A percentile compares a stretch with the other conserved stretches of the same genome.
These are phyloP conservation scores for Pseudomyrmex flavicornis DNA, from an alignment of 1,140 invertebrate species.

Conservation along the genomic window DNA sequence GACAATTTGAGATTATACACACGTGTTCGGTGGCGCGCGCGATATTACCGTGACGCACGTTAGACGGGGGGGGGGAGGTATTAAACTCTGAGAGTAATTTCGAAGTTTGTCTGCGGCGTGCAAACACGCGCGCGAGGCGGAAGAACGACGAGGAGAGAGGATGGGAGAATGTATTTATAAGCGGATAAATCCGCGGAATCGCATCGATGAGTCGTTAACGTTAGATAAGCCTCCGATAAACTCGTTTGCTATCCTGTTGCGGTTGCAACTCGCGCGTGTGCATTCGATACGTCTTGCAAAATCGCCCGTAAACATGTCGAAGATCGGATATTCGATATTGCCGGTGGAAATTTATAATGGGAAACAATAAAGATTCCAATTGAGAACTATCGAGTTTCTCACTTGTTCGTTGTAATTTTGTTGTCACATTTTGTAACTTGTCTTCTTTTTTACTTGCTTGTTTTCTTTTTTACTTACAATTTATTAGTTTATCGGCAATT, in stretches of 20 bases:
- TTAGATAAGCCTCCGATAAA: neutral
- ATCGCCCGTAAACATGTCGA: too few species aligned
- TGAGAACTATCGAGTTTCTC: too few species aligned
- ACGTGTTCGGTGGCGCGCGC: neutral
- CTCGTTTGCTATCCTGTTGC: neutral
- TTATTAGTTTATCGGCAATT: too few species aligned
- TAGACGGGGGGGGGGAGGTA: neutral
- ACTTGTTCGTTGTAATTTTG: too few species aligned
- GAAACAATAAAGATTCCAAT: too few species aligned
- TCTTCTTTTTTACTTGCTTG: too few species aligned
- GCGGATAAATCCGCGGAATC: neutral
- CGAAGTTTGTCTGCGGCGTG: neutral
- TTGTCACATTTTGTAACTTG: too few species aligned
- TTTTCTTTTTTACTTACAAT: too few species aligned
- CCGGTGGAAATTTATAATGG: neutral
- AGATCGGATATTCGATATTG: neutral
- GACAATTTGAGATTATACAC: slow-evolving; percentile 7
- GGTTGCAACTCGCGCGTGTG: too few species aligned
- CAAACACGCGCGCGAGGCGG: neutral
- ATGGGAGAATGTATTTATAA: neutral
- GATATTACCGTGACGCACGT: neutral
- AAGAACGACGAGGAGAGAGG: too few species aligned
- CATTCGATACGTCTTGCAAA: too few species aligned
- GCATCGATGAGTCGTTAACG: slow-evolving; percentile 5
- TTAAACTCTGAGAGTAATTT: slow-evolving; percentile 11